A percentile compares a stretch with the other conserved stretches of the same genome.
These are phyloP conservation scores for Opisthocomus hoazin DNA, from an alignment of 2,113 vertebrate genomes.

Conservation along the genomic window DNA sequence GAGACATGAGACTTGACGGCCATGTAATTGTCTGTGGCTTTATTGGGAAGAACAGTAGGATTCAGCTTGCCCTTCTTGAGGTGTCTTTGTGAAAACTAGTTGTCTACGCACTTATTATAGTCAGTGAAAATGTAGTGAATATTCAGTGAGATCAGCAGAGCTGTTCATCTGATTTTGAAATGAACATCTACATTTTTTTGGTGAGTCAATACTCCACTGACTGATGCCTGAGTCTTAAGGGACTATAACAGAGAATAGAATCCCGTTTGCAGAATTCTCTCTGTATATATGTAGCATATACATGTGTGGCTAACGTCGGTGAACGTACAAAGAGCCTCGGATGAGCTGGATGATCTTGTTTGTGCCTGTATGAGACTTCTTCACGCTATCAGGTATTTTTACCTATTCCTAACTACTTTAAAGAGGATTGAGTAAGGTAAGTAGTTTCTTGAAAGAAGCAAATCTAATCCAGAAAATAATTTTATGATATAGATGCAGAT, in stretches of 20 bases:
- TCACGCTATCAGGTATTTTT: background rate
- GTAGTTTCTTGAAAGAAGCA: background rate
- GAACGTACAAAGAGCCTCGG: background rate
- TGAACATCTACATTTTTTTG: background rate
- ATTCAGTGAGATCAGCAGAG: background rate
- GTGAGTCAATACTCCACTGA: background rate
- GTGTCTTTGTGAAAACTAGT: background rate
- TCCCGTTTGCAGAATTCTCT: background rate
- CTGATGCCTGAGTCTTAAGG: background rate
- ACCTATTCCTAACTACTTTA: background rate
- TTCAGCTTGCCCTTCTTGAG: background rate
- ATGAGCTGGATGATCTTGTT: background rate
- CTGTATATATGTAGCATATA: background rate
- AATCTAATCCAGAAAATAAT: background rate
- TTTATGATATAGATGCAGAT: background rate
- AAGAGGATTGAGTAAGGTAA: background rate
- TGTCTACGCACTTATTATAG: background rate
- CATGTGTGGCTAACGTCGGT: fast-evolving
- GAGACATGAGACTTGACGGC: background rate
- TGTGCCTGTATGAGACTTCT: background rate
- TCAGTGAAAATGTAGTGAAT: background rate
- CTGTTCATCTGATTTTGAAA: background rate
- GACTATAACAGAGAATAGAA: background rate
- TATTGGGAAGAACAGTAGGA: background rate
- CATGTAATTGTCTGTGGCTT: background rate